These are phyloP conservation scores for Campylomormyrus numenius DNA, from an alignment of 2,113 vertebrate species.

Conservation along the genomic window DNA sequence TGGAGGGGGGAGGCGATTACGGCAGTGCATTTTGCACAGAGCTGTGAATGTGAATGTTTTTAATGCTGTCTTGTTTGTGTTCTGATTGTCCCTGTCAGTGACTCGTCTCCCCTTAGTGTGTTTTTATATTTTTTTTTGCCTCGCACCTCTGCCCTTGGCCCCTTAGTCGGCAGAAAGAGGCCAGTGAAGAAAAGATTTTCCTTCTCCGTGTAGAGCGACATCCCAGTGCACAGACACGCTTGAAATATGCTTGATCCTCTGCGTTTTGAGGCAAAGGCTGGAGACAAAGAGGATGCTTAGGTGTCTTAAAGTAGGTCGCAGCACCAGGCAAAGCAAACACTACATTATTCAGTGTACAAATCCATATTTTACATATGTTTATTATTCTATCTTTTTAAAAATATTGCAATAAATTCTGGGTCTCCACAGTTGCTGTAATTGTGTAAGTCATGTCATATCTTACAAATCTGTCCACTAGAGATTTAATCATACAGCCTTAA, in stretches of 20 bases:
- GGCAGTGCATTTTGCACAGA: not conserved
- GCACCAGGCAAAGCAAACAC: not conserved
- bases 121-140: not conserved
- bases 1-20: not conserved
- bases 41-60: not conserved
- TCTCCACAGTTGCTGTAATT: conserved; percentile 3
- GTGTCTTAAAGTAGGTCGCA: not conserved
- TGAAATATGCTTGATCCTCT: not conserved
- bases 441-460: not conserved
- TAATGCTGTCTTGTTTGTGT: not conserved
- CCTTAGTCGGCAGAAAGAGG: not conserved
- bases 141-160: not conserved
- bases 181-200: not conserved
- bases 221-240: not conserved
- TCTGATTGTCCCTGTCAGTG: not conserved
- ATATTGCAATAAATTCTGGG: not conserved
- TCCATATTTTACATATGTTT: not conserved
- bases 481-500: not conserved
- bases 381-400: not conserved
- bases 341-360: not conserved
- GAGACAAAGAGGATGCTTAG: not conserved
- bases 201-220: not conserved
- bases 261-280: not conserved
- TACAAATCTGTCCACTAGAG: conserved; percentile 1
- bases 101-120: not conserved